Percentiles rank a stretch among this genome's conserved stretches.
Conservation (phyloP, 2,888 invertebrate genomes). For the Sacculina carcini region DNA sequence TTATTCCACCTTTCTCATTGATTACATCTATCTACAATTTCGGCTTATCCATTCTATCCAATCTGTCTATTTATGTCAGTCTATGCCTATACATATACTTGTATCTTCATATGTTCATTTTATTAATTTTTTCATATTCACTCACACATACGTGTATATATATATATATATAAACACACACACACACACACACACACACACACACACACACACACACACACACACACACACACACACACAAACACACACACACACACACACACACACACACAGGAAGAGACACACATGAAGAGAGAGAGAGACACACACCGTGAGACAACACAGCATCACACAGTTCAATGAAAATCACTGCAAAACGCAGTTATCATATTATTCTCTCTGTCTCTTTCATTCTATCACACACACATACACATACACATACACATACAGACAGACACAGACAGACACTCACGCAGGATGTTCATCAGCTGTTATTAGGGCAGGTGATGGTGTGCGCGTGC, state of each 20-base stretch:
- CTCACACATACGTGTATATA: neutral
- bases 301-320: no score
- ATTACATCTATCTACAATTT: neutral
- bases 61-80: neutral
- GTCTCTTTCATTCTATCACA: no score
- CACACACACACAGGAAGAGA: no score
- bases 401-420: neutral
- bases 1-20: no score
- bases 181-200: conserved; percentile 1
- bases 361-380: no score
- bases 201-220: neutral
- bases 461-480: no score
- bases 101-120: neutral
- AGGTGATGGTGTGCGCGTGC: no score
- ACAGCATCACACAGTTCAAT: no score
- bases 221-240: no score
- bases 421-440: neutral
- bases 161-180: conserved; percentile 6
- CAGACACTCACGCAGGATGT: neutral
- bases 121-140: neutral
- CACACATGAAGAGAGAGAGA: no score
- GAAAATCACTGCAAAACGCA: no score
- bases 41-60: neutral
- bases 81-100: neutral
- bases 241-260: no score